Conservation (phyloP, 2,797 vertebrate species). For the Oryzias sinensis region DNA sequence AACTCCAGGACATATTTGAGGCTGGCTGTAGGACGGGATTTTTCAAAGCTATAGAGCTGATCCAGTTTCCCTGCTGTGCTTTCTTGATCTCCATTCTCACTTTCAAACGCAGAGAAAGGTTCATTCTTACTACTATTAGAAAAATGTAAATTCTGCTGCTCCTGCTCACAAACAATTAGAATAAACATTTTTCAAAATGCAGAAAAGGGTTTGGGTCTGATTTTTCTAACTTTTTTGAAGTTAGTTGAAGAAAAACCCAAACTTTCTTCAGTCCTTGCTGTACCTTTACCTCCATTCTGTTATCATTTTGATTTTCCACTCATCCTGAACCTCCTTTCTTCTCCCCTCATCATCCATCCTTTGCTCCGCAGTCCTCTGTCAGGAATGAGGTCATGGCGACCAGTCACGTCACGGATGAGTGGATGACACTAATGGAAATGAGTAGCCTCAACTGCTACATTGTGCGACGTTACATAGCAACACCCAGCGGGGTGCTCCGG, state of each 20-base stretch:
- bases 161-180: background rate
- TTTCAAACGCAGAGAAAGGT: too few relatives aligned
- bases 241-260: background rate
- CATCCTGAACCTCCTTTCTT: constrained; percentile 5
- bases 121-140: too few relatives aligned
- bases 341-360: constrained; percentile 8
- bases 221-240: background rate
- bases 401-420: constrained; percentile 99
- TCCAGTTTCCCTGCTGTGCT: constrained; percentile 6
- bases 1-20: constrained; percentile 38
- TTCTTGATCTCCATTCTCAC: background rate
- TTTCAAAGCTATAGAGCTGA: constrained; percentile 16
- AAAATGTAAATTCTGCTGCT: too few relatives aligned
- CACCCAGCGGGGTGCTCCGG: constrained; percentile 98
- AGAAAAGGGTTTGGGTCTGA: background rate
- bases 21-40: constrained; percentile 29
- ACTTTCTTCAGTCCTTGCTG: background rate
- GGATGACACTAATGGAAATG: constrained; percentile 99
- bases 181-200: background rate
- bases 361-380: constrained; percentile 90
- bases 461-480: constrained; percentile 99
- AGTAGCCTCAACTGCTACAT: constrained; percentile 98
- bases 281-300: background rate
- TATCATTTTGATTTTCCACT: background rate
- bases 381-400: constrained; percentile 99